Evolutionary conservation across 1,140 invertebrate species (phyloP).

Genomic region (Anastrepha ludens): DNA sequence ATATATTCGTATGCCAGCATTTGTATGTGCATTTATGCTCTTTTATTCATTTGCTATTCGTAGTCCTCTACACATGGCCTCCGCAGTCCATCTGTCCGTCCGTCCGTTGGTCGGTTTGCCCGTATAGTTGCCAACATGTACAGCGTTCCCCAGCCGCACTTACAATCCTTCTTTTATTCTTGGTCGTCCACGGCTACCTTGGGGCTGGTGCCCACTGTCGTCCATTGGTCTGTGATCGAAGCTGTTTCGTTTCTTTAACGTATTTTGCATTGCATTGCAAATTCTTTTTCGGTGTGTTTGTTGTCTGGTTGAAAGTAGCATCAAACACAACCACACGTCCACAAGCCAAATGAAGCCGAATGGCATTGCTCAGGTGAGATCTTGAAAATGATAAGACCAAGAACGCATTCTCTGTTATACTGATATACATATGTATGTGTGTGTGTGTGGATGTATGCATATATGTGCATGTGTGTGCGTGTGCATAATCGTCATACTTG

Average conservation of each 20-base stretch:
- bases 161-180: neutral
- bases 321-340: neutral
- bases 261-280: conserved; percentile 28
- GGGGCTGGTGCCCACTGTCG: neutral
- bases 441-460: neutral
- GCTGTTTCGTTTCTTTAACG: neutral
- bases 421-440: neutral
- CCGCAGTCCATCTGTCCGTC: neutral
- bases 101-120: neutral
- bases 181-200: neutral
- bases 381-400: conserved; percentile 28
- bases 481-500: neutral
- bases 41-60: no score
- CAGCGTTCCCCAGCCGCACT: neutral
- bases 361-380: conserved; percentile 45
- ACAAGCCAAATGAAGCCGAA: conserved; percentile 29
- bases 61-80: neutral
- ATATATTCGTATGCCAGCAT: neutral
- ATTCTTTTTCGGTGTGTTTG: conserved; percentile 22
- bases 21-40: no score
- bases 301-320: neutral
- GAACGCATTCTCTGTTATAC: conserved; percentile 22
- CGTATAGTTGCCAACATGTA: neutral
- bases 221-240: conserved; percentile 41
- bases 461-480: neutral